A percentile compares a stretch with the other conserved stretches of the same genome.
These are phyloP conservation scores for Plutomurus gul DNA, from an alignment of 1,140 invertebrate species.

Conservation along the genomic window DNA sequence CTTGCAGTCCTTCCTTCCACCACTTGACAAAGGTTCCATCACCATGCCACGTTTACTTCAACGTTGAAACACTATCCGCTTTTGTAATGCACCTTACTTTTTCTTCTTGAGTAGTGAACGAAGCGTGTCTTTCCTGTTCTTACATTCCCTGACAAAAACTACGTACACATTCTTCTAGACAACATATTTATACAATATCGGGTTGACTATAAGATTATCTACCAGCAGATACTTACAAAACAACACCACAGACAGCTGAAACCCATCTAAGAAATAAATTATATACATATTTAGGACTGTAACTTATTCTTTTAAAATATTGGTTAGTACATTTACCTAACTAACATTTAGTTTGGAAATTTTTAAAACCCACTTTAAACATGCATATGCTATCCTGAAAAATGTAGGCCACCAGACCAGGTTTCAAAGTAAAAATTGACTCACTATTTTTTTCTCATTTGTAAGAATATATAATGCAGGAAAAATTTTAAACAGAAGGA, in stretches of 20 bases:
- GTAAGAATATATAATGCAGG: too few species aligned
- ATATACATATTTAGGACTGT: not conserved
- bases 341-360: too few species aligned
- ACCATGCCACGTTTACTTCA: conserved; percentile 17
- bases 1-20: not conserved
- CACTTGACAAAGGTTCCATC: conserved; percentile 2
- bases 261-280: not conserved
- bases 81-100: conserved; percentile 23
- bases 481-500: too few species aligned
- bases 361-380: too few species aligned
- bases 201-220: too few species aligned
- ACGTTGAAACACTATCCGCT: conserved; percentile 16
- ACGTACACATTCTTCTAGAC: not conserved
- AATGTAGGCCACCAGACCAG: too few species aligned
- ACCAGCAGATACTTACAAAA: not conserved
- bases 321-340: too few species aligned
- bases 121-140: conserved; percentile 6
- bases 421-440: too few species aligned
- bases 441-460: too few species aligned
- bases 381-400: too few species aligned
- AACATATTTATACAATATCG: not conserved
- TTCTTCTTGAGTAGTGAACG: not conserved
- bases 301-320: not conserved
- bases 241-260: not conserved
- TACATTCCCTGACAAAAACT: conserved; percentile 3